phyloP scores from a whole-genome alignment of 2,113 vertebrate genomes.

The Phasianus colchicus region DNA sequence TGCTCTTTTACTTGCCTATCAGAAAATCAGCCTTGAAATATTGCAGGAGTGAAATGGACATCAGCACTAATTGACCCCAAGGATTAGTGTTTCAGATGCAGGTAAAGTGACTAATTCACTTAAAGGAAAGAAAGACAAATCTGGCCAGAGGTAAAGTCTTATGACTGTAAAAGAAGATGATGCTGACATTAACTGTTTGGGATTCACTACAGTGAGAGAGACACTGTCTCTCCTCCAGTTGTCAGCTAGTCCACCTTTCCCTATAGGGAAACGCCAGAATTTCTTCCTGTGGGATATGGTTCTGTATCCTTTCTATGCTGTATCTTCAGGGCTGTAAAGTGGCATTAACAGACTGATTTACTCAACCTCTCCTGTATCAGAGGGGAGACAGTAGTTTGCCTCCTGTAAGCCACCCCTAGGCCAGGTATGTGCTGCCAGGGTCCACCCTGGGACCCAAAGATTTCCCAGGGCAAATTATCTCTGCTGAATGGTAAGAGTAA shows the following conservation, averaged over 20 bases:
- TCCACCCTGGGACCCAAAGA: fast-evolving
- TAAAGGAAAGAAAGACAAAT: neutral
- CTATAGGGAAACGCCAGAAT: neutral
- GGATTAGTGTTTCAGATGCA: neutral
- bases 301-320: neutral
- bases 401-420: neutral
- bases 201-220: neutral
- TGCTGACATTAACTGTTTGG: neutral
- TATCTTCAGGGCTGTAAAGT: neutral
- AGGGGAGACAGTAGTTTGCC: neutral
- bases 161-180: neutral
- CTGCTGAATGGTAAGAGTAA: neutral
- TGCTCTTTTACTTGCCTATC: neutral
- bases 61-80: neutral
- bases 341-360: neutral
- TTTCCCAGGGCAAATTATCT: neutral
- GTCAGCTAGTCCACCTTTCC: neutral
- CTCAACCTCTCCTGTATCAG: neutral
- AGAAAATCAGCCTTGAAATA: neutral
- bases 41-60: neutral
- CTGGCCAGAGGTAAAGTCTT: neutral
- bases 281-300: neutral
- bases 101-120: neutral
- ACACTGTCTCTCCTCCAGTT: neutral
- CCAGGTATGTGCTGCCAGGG: neutral